Conservation (phyloP, 2,797 vertebrate genomes). For the Melopsittacus undulatus region DNA sequence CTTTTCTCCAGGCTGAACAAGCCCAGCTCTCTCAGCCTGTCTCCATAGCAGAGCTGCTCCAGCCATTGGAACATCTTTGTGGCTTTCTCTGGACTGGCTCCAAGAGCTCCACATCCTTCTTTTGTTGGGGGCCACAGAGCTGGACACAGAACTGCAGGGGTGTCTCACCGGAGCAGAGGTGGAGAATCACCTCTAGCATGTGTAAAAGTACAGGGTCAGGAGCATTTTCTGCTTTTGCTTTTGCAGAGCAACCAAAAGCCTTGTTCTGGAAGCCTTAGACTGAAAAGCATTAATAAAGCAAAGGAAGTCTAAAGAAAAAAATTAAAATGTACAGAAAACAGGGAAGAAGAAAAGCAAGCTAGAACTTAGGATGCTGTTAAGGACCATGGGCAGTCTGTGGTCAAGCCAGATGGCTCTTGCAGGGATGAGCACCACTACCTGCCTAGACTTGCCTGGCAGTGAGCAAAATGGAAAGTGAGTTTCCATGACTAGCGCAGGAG, state of each 20-base stretch:
- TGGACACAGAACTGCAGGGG: neutral
- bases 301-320: neutral
- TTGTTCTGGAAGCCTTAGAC: neutral
- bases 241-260: neutral
- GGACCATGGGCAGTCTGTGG: fast-evolving
- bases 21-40: neutral
- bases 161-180: neutral
- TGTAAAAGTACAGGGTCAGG: neutral
- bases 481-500: neutral
- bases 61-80: neutral
- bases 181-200: neutral
- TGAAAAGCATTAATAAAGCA: neutral
- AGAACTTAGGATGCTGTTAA: fast-evolving
- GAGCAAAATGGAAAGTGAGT: fast-evolving
- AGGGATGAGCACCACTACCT: neutral
- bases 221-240: neutral
- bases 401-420: fast-evolving
- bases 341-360: neutral
- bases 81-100: neutral
- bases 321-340: neutral
- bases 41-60: neutral
- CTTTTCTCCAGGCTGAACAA: neutral
- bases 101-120: neutral
- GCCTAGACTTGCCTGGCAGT: neutral
- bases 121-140: neutral